A percentile compares a stretch with the other conserved stretches of the same genome.
Conservation (phyloP, 2,888 invertebrate genomes). For the Piscicola geometra region DNA sequence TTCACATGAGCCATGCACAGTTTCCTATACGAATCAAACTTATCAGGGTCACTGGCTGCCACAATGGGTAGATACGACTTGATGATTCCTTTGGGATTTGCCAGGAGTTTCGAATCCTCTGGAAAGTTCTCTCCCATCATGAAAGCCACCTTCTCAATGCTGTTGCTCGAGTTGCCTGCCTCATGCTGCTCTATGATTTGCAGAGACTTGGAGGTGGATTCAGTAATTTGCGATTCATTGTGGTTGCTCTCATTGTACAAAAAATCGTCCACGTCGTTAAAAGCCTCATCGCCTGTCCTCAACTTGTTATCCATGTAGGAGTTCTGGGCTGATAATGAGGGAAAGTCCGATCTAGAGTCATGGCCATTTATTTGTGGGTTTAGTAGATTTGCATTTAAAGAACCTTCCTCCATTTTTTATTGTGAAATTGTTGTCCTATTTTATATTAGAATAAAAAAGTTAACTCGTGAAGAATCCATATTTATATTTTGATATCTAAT, state of each 20-base stretch:
- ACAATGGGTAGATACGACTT: conserved; percentile 35
- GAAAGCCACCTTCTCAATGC: background rate
- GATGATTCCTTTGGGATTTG: conserved; percentile 37
- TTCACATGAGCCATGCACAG: conserved; percentile 38
- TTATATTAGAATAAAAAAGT: no score
- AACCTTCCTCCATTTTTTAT: background rate
- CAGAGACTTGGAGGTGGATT: background rate
- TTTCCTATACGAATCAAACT: conserved; percentile 39
- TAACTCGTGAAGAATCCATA: no score
- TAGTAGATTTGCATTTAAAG: background rate
- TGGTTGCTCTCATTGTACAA: background rate
- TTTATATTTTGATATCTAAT: no score
- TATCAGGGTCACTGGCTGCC: conserved; percentile 36
- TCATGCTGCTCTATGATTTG: background rate
- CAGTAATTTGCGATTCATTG: background rate
- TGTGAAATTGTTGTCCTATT: no score
- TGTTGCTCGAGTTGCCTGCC: background rate
- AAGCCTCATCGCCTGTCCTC: background rate
- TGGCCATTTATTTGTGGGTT: background rate
- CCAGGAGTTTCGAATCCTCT: conserved; percentile 36
- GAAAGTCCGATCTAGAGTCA: background rate
- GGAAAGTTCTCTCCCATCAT: conserved; percentile 28
- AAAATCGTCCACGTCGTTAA: conserved; percentile 7
- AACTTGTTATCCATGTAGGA: background rate
- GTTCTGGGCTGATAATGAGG: background rate